phyloP scores from a whole-genome alignment of 2,888 invertebrate species.

The Rhamphomyia laevipes region DNA sequence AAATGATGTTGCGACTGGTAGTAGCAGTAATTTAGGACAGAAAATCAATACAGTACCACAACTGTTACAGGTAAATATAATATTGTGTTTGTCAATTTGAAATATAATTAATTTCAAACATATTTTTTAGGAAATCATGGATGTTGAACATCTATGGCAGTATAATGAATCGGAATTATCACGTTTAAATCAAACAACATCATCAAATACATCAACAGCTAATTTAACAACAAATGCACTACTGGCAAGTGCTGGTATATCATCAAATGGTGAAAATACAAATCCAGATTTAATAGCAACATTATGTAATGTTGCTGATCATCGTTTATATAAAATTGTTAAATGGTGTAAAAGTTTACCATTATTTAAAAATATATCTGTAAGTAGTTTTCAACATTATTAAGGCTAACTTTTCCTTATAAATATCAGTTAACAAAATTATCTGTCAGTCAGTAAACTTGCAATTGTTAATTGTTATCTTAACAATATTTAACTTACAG shows the following conservation, averaged over 20 bases:
- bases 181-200: constrained; percentile 43
- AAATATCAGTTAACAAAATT: not conserved
- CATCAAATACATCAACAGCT: constrained; percentile 15
- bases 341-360: constrained; percentile 98
- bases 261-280: constrained; percentile 44
- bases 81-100: not conserved
- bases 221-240: constrained; percentile 43
- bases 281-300: constrained; percentile 79
- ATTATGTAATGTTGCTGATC: constrained; percentile 89
- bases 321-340: constrained; percentile 91
- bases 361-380: constrained; percentile 90
- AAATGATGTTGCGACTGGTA: constrained; percentile 10
- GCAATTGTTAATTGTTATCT: no score
- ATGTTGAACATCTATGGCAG: constrained; percentile 92
- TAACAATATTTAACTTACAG: no score
- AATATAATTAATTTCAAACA: not conserved
- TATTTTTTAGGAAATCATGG: constrained; percentile 73
- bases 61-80: constrained; percentile 50
- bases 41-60: constrained; percentile 42
- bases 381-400: constrained; percentile 36
- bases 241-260: constrained; percentile 42
- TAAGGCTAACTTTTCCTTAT: not conserved
- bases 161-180: constrained; percentile 75
- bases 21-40: constrained; percentile 2
- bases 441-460: no score